Base-by-base conservation (phyloP, 2,888 invertebrate genomes). In the Hypolimnas misippus region DNA sequence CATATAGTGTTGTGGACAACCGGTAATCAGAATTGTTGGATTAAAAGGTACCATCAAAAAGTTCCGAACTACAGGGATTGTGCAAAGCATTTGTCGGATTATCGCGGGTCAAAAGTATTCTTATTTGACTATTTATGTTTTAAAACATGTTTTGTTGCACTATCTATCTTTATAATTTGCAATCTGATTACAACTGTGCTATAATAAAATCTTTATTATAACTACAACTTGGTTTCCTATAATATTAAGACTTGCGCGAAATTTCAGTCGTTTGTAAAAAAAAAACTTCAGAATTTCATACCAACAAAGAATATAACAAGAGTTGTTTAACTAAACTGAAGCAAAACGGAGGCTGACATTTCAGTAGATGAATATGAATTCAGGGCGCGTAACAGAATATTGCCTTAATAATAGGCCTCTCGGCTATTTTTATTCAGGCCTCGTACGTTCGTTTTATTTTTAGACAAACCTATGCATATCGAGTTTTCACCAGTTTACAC, bases 361-460 rank as follows among this genome's bases (percentile, higher is more conserved):
- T 75, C 38, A 68, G 70, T 69, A 73, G 66, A 73, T 75, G 76
- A 82, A 83, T 84, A 84, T 78, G 79, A 81, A 88, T 87, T 85
- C 87, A 66, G 69, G 65, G 65, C 76, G 77, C 81, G 82, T 83
- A 74, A 78, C 75, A 73, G 78, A 82, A 84, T 84, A 87, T 84
- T 84, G 85, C 84, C 83, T 83, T 79, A 78, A 81, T 85, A 85
- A 87, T 85, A 86, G 85, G 83, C 81, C 80, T 76, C 66, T 57
- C 55, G 62, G 59, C 65, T 59, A 62, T 66, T 70, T 63, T 65
- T 68, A 72, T 72, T 71, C 72, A 29, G 72, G 72, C 69, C 77
- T 75, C 79, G 81, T 82, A 76, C 75, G 78, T 81, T 76, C 76
- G 78, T 83, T 84, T 85, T 86, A 84, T 86, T 86, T 86, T 86